These are phyloP conservation scores for Malthinus flaveolus DNA, from an alignment of 2,888 invertebrate genomes.

Conservation along the genomic window DNA sequence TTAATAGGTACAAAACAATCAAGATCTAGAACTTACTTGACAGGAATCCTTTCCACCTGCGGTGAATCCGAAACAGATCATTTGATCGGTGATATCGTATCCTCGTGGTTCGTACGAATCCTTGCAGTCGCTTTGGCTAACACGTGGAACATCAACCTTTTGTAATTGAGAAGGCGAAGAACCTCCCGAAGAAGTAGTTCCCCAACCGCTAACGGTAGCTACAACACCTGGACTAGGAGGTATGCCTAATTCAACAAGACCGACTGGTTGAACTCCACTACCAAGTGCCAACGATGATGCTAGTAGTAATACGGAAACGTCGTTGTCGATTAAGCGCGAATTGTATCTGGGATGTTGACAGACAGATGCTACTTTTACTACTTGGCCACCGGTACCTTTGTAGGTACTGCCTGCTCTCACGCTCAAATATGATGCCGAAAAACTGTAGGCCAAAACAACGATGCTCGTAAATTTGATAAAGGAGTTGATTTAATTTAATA, in stretches of 20 bases:
- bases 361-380: neutral
- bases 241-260: neutral
- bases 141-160: neutral
- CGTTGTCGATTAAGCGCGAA: neutral
- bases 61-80: conserved; percentile 1
- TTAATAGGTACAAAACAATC: neutral
- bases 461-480: no score
- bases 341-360: neutral
- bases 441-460: neutral
- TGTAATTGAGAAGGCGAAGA: neutral
- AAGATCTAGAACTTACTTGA: neutral
- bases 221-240: neutral
- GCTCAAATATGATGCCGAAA: no score
- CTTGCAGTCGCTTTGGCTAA: neutral
- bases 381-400: no score
- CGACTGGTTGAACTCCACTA: neutral
- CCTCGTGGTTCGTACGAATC: conserved; percentile 37
- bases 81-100: conserved; percentile 11
- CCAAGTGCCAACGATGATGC: neutral
- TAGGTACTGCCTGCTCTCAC: no score
- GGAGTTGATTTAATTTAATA: no score
- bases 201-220: conserved; percentile 13
- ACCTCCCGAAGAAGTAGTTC: neutral
- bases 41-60: conserved; percentile 3
- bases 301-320: conserved; percentile 7